Evolutionary conservation across 2,113 vertebrate genomes (phyloP).

Genomic region (Australoheros scitulus): DNA sequence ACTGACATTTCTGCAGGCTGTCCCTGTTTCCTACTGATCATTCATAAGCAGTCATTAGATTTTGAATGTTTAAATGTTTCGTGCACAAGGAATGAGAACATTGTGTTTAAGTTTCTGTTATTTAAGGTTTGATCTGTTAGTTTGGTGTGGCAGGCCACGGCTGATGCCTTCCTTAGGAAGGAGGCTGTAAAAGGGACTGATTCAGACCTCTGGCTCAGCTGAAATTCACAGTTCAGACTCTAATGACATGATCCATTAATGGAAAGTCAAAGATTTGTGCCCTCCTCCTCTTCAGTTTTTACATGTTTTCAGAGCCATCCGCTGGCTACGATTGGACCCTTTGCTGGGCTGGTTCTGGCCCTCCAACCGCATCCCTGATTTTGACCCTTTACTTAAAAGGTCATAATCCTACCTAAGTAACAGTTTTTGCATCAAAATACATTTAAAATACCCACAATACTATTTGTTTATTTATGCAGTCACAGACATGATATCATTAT

Average conservation of each 20-base stretch:
- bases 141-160: neutral
- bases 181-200: neutral
- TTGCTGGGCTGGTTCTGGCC: neutral
- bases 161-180: too few species aligned
- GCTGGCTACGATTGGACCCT: neutral
- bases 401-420: neutral
- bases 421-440: too few species aligned
- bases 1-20: too few species aligned
- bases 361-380: rapidly evolving
- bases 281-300: neutral
- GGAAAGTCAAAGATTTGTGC: neutral
- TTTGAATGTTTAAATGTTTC: neutral
- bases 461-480: too few species aligned
- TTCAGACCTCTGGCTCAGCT: neutral
- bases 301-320: neutral
- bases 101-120: too few species aligned
- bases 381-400: too few species aligned
- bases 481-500: neutral
- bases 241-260: neutral
- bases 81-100: neutral
- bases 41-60: neutral
- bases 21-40: neutral
- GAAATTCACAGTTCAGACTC: neutral
- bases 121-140: neutral
- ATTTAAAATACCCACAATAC: too few species aligned